These are phyloP conservation scores for Epistrophe eligans DNA, from an alignment of 2,888 invertebrate species.

Conservation along the genomic window DNA sequence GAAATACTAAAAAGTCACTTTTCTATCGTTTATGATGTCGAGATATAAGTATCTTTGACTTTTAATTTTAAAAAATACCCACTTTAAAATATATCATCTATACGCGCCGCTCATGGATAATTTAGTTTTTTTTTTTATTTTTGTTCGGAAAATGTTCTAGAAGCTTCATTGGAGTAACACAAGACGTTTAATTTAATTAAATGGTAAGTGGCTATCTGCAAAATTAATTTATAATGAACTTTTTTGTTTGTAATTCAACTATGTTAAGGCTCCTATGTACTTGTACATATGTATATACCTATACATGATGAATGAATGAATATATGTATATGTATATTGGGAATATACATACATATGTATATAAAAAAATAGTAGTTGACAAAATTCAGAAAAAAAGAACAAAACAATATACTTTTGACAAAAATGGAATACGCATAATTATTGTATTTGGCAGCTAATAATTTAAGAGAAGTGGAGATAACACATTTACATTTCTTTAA, in stretches of 20 bases:
- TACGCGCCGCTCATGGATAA: conserved; percentile 44
- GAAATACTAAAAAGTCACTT: conserved; percentile 29
- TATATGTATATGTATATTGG: no score
- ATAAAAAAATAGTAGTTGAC: no score
- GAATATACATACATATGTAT: no score
- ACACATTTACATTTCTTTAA: no score
- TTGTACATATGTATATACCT: no score
- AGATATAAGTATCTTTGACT: conserved; percentile 31
- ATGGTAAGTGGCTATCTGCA: background rate
- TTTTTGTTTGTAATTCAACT: background rate
- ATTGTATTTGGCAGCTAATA: no score
- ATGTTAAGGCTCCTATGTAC: background rate
- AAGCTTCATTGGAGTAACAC: background rate
- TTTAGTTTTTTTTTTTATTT: conserved; percentile 28
- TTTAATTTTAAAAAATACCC: conserved; percentile 36
- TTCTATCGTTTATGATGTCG: conserved; percentile 20
- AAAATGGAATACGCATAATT: no score
- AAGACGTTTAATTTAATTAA: background rate
- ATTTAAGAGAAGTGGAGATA: no score
- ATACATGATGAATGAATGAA: no score
- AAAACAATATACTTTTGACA: no score
- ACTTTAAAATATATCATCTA: conserved; percentile 16
- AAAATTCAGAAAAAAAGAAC: no score
- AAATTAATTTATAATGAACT: background rate
- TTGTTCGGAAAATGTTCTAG: conserved; percentile 23